Evolutionary conservation across 2,888 invertebrate species (phyloP).

Genomic region (Luperina nickerlii): DNA sequence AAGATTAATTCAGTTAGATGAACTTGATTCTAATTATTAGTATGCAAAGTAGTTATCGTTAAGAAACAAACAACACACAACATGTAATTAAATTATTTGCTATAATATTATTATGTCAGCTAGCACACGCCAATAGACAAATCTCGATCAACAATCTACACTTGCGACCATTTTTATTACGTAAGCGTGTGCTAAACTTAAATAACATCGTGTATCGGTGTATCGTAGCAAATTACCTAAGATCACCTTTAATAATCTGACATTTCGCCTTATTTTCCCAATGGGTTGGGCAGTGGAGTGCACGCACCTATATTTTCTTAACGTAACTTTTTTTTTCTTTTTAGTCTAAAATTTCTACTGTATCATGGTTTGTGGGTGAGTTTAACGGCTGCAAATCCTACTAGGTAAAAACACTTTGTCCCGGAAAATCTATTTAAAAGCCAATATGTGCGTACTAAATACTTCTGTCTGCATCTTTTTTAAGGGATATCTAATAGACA

Average conservation of each 20-base stretch:
- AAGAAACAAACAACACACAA: background rate
- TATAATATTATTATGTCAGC: background rate
- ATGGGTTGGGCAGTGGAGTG: no score
- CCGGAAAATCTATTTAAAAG: background rate
- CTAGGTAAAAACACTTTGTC: background rate
- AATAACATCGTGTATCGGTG: background rate
- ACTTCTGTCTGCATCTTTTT: background rate
- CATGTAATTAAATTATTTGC: background rate
- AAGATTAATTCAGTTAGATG: background rate
- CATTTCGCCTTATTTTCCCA: no score
- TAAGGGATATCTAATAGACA: background rate
- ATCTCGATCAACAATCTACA: background rate
- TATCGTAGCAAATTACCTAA: conserved; percentile 1
- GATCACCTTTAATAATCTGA: background rate
- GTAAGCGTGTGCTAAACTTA: background rate
- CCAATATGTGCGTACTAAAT: background rate
- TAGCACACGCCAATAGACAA: background rate
- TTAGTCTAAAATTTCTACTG: background rate
- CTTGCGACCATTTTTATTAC: background rate
- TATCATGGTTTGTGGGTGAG: background rate
- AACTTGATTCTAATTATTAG: background rate
- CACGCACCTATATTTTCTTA: background rate
- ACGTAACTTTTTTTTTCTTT: background rate
- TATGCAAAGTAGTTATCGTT: background rate
- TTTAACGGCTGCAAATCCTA: background rate